Evolutionary conservation across 2,113 vertebrate species (phyloP).

Genomic region (Sinosuthora webbiana): DNA sequence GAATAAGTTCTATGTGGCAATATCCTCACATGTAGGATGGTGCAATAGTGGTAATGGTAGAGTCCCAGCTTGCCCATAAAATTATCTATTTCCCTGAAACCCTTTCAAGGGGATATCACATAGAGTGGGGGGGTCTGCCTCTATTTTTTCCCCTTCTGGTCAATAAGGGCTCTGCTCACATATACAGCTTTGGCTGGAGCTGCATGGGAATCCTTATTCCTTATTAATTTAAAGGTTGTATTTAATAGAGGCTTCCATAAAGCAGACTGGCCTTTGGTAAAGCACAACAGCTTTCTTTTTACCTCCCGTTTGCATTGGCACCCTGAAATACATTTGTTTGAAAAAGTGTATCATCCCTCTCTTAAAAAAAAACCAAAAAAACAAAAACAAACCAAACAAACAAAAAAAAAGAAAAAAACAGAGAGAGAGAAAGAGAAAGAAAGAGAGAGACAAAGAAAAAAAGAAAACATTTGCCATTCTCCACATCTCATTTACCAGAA

Average conservation of each 20-base stretch:
- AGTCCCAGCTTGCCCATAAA: not conserved
- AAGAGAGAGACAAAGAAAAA: not conserved
- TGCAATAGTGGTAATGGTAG: not conserved
- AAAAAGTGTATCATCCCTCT: not conserved
- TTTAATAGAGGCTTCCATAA: not conserved
- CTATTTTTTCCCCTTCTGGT: not conserved
- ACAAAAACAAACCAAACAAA: too few relatives aligned
- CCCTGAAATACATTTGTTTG: not conserved
- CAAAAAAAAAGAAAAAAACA: not conserved
- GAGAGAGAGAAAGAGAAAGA: not conserved
- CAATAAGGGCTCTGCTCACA: not conserved
- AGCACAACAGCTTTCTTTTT: not conserved
- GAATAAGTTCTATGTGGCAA: not conserved
- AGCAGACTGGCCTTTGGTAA: not conserved
- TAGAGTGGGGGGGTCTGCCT: not conserved
- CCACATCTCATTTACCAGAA: not conserved
- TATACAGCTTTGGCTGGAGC: not conserved
- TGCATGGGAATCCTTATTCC: not conserved
- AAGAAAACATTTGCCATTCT: not conserved
- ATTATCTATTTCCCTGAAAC: not conserved
- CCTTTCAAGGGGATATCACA: not conserved
- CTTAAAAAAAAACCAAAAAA: not conserved
- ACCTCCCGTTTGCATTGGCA: not conserved
- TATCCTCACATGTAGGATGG: not conserved
- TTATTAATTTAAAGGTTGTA: not conserved